Evolutionary conservation across 2,113 vertebrate genomes (phyloP).

Genomic region (Dendropsophus ebraccatus): DNA sequence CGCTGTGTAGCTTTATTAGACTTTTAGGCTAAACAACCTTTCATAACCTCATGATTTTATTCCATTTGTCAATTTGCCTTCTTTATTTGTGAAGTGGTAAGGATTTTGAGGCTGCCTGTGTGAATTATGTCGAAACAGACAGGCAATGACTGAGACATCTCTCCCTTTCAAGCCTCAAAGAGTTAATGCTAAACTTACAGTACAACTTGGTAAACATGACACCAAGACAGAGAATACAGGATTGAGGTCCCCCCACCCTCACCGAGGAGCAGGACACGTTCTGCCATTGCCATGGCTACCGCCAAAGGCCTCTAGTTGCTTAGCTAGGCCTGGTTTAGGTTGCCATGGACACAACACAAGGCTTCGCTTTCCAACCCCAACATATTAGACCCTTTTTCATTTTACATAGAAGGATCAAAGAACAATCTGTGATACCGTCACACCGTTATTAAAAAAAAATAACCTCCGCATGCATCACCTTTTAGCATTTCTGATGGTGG

Average conservation of each 20-base stretch:
- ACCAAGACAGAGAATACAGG: conserved; percentile 6
- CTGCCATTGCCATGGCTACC: conserved; percentile 48
- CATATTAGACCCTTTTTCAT: conserved; percentile 17
- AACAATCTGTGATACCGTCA: neutral
- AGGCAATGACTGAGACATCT: neutral
- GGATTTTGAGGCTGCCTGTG: neutral
- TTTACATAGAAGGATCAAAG: conserved; percentile 45
- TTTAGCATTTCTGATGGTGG: neutral
- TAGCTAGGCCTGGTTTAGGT: conserved; percentile 50
- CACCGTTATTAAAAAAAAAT: neutral
- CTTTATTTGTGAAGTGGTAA: neutral
- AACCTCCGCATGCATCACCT: neutral
- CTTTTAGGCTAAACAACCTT: too few relatives aligned
- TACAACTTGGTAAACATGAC: conserved; percentile 44
- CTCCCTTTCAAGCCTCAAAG: neutral
- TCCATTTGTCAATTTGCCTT: too few relatives aligned
- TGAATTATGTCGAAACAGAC: neutral
- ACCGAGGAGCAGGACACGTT: conserved; percentile 15
- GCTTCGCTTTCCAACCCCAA: conserved; percentile 19
- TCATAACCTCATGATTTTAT: too few relatives aligned
- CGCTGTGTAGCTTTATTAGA: too few relatives aligned
- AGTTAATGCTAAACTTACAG: conserved; percentile 36
- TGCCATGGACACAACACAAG: conserved; percentile 47
- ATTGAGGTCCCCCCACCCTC: conserved; percentile 22
- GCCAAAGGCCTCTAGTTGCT: conserved; percentile 34